Evolutionary conservation across 1,140 invertebrate genomes (phyloP).

Genomic region (roundworm (Caenorhabditis elegans)): DNA sequence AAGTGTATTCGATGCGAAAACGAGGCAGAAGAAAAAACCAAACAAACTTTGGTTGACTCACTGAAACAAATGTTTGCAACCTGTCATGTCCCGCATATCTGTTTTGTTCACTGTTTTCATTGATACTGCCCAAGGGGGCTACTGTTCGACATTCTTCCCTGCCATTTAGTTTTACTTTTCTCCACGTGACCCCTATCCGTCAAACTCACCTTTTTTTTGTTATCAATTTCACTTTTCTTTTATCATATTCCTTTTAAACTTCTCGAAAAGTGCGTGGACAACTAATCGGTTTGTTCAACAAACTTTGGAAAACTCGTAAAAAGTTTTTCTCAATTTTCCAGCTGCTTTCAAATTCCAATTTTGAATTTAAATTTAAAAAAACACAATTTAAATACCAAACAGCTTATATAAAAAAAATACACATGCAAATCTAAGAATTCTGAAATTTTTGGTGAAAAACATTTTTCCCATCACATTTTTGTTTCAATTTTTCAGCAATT

Average conservation of each 20-base stretch:
- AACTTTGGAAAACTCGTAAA: no score
- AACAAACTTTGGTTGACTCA: slow-evolving; percentile 23
- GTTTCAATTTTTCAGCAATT: no score
- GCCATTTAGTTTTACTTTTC: background rate
- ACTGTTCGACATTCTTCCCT: background rate
- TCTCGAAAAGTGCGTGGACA: background rate
- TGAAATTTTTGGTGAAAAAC: no score
- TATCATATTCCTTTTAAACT: background rate
- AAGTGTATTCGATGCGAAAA: background rate
- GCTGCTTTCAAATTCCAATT: no score
- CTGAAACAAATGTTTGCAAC: slow-evolving; percentile 7
- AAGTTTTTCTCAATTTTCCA: no score
- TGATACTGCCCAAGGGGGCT: no score
- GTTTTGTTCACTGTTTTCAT: background rate
- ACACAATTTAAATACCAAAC: no score
- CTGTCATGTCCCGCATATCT: background rate
- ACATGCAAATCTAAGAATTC: no score
- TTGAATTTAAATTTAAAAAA: no score
- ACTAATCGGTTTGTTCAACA: no score
- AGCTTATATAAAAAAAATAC: no score
- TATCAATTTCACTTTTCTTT: background rate
- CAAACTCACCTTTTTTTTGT: background rate
- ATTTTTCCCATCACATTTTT: no score
- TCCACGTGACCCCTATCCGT: background rate
- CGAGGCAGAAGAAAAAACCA: background rate